phyloP scores from a whole-genome alignment of 64 coral and sea anemone genomes.

The Montipora sp. region DNA sequence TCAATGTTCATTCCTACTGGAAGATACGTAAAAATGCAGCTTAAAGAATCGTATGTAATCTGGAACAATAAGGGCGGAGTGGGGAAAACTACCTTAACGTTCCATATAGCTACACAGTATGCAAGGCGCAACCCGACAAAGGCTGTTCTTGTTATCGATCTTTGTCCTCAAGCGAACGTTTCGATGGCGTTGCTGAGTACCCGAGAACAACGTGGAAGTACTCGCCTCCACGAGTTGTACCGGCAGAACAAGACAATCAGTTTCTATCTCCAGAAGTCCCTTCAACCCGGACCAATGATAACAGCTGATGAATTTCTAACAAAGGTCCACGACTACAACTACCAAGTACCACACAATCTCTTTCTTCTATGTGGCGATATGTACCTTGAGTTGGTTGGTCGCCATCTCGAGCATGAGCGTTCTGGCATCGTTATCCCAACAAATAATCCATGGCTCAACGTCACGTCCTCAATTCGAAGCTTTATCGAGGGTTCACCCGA shows the following conservation, averaged over 20 bases:
- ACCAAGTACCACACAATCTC: background rate
- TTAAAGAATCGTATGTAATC: slow-evolving; percentile 34
- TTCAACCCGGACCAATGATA: background rate
- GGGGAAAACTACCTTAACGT: slow-evolving; percentile 24
- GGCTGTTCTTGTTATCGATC: background rate
- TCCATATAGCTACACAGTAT: slow-evolving; percentile 12
- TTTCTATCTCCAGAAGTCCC: background rate
- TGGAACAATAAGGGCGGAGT: slow-evolving; percentile 48
- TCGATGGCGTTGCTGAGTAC: slow-evolving; percentile 25
- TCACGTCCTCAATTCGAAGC: background rate
- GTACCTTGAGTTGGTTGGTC: slow-evolving; percentile 22
- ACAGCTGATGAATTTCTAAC: background rate
- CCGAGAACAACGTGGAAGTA: background rate
- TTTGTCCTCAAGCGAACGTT: slow-evolving; percentile 31
- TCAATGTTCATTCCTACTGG: background rate
- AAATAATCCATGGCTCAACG: background rate
- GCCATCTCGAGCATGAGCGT: slow-evolving; percentile 7
- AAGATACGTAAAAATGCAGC: background rate
- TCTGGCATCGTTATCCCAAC: background rate
- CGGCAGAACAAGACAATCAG: background rate
- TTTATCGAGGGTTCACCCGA: background rate
- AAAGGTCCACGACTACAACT: background rate
- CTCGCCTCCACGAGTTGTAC: background rate
- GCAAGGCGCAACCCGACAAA: background rate
- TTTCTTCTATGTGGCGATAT: slow-evolving; percentile 30